Evolutionary conservation across 2,888 invertebrate species (phyloP), one percentile per base, ranked within the genome.

Genomic region (Hipparchia sbordonii): DNA sequence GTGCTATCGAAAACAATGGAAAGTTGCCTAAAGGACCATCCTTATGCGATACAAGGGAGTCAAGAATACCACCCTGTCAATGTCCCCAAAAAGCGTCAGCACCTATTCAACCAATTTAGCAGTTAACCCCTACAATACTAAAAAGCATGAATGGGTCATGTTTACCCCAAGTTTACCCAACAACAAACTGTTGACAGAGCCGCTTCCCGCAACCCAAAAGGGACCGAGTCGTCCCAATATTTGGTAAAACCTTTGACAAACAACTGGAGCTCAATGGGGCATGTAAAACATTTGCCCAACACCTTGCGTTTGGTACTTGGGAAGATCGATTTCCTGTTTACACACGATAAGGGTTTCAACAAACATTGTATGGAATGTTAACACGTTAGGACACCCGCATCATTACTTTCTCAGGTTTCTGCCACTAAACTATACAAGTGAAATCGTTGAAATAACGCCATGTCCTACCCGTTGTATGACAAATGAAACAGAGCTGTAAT

Each of bases 301-400:
- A 82, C 82, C 82, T 83, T 79, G 76, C 79, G 78, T 77, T 74
- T 73, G 77, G 70, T 72, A 82, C 80, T 48, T 63, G 48, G 77
- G 23, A 79, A 79, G 84, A 84, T 85, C 84, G 78, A 84, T 86
- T 85, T 87, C 87, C 87, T 87, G 87, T 87, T 84, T 83, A 82
- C 74, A 72, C 54, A 77, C 84, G 87, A 87, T 87, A 87, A 87
- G 87, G 86, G 85, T 80, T 82, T 82, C 76, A 81, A 79, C 83
- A 85, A 85, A 86, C 81, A 84, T 79, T 80, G 82, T 81, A 71
- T 72, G 83, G 85, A 82, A 84, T 85, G 85, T 85, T 80, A 77
- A 83, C 83, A 82, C 76, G 77, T 70, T 54, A 46, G 75, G 77
- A 75, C 77, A 75, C 77, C 77, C 74, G 77, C 70, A 69, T 76